phyloP scores from a whole-genome alignment of 2,888 invertebrate genomes.

The Apotomis turbidana region DNA sequence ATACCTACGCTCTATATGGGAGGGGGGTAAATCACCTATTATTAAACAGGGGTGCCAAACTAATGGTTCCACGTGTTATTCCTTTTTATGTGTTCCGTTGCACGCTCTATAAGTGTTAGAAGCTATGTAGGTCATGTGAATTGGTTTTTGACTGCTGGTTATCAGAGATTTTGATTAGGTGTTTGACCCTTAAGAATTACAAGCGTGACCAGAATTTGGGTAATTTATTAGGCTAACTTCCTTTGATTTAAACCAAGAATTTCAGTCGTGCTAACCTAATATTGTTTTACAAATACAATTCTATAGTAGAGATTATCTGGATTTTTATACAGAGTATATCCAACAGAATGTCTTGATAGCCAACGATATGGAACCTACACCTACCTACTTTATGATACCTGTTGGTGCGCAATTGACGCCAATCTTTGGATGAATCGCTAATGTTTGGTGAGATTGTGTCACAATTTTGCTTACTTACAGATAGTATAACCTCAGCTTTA shows the following conservation, averaged over 20 bases:
- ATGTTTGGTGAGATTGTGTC: too few relatives aligned
- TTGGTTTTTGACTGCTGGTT: conserved; percentile 45
- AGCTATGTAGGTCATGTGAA: conserved; percentile 57
- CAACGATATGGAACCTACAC: too few relatives aligned
- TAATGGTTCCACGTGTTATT: conserved; percentile 78
- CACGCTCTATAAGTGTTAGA: conserved; percentile 68
- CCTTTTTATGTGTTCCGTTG: conserved; percentile 78
- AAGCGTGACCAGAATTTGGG: conserved; percentile 10
- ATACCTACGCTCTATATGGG: conserved; percentile 53
- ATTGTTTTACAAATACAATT: too few relatives aligned
- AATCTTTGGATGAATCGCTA: too few relatives aligned
- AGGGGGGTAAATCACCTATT: conserved; percentile 77
- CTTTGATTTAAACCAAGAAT: not conserved
- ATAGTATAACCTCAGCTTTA: too few relatives aligned
- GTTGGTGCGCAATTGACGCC: too few relatives aligned
- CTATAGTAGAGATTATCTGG: too few relatives aligned
- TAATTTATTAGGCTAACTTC: conserved; percentile 5
- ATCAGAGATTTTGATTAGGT: conserved; percentile 37
- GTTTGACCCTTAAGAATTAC: conserved; percentile 8
- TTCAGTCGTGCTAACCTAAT: too few relatives aligned
- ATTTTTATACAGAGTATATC: too few relatives aligned
- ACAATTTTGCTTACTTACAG: too few relatives aligned
- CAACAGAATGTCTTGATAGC: too few relatives aligned
- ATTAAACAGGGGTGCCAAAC: conserved; percentile 79
- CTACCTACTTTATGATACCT: too few relatives aligned